Percentiles rank a stretch among this genome's conserved stretches.
Evolutionary conservation across 1,140 invertebrate species (phyloP).

Genomic region (Chymomyza costata): DNA sequence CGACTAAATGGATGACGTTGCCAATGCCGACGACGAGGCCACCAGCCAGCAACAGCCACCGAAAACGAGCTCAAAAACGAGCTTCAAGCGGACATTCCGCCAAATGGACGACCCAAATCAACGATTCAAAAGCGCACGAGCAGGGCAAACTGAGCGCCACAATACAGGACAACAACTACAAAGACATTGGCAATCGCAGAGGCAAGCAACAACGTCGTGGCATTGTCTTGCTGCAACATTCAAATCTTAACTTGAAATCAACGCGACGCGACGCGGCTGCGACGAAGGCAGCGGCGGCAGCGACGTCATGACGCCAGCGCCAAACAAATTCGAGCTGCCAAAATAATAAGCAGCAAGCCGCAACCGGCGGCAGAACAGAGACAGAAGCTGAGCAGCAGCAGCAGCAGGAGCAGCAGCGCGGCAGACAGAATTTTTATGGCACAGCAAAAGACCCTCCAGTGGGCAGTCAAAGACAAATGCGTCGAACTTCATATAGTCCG

Average conservation of each 20-base stretch:
- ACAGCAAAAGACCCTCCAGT: constrained; percentile 27
- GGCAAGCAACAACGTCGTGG: constrained; percentile 35
- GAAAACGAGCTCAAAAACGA: constrained; percentile 12
- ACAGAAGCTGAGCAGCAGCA: background rate
- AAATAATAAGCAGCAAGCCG: constrained; percentile 54
- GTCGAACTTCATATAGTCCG: too few relatives aligned
- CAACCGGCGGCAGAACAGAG: background rate
- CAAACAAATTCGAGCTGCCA: constrained; percentile 71
- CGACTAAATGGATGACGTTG: constrained; percentile 20
- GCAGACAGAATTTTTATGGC: constrained; percentile 28
- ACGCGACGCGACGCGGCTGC: too few relatives aligned
- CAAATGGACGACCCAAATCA: background rate
- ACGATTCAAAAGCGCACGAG: constrained; percentile 30
- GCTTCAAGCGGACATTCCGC: background rate
- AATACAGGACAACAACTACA: background rate
- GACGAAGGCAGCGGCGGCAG: constrained; percentile 1
- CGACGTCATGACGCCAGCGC: constrained; percentile 33
- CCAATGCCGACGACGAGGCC: constrained; percentile 39
- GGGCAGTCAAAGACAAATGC: constrained; percentile 10
- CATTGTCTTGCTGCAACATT: constrained; percentile 66
- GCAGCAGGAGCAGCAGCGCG: background rate
- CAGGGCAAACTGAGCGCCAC: constrained; percentile 38
- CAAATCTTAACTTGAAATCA: constrained; percentile 75
- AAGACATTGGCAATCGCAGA: background rate
- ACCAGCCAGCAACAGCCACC: constrained; percentile 20